phyloP scores from a whole-genome alignment of 30 jellyfish, hydroid and myxozoan species.

The Rhopilema esculentum region DNA sequence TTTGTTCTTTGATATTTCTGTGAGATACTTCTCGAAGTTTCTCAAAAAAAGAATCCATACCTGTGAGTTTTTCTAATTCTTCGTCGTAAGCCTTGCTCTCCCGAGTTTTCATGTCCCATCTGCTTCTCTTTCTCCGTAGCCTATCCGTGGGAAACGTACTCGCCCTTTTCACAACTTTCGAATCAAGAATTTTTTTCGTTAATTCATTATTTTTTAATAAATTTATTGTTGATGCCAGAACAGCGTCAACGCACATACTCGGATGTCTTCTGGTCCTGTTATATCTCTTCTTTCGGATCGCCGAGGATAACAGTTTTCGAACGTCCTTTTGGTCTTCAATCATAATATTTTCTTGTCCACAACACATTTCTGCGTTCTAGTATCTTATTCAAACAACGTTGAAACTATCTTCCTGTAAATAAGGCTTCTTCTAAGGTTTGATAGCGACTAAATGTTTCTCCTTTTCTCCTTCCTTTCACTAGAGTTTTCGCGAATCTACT shows the following conservation, averaged over 20 bases:
- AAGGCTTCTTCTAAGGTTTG: background rate
- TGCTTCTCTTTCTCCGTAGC: conserved; percentile 57
- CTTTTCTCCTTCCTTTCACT: background rate
- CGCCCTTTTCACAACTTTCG: conserved; percentile 59
- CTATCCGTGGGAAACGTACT: background rate
- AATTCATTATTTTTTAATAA: conserved; percentile 40
- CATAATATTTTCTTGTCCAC: conserved; percentile 44
- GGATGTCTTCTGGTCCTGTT: conserved; percentile 66
- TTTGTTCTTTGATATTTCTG: background rate
- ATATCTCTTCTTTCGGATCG: conserved; percentile 32
- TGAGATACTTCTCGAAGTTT: conserved; percentile 29
- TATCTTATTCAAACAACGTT: background rate
- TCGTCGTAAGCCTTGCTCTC: conserved; percentile 28
- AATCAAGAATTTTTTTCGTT: background rate
- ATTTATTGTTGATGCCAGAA: conserved; percentile 43
- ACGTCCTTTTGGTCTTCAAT: conserved; percentile 40
- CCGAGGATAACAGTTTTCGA: conserved; percentile 52
- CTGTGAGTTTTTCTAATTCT: conserved; percentile 56
- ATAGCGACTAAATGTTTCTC: background rate
- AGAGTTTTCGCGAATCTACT: background rate
- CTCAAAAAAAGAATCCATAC: conserved; percentile 61
- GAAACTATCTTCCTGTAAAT: background rate
- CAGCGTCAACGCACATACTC: conserved; percentile 73
- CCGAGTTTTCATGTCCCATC: conserved; percentile 69
- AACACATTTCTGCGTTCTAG: conserved; percentile 32